Percentiles rank a stretch among this genome's conserved stretches.
phyloP scores from a whole-genome alignment of 2,113 vertebrate species.

The Amphilophus citrinellus region DNA sequence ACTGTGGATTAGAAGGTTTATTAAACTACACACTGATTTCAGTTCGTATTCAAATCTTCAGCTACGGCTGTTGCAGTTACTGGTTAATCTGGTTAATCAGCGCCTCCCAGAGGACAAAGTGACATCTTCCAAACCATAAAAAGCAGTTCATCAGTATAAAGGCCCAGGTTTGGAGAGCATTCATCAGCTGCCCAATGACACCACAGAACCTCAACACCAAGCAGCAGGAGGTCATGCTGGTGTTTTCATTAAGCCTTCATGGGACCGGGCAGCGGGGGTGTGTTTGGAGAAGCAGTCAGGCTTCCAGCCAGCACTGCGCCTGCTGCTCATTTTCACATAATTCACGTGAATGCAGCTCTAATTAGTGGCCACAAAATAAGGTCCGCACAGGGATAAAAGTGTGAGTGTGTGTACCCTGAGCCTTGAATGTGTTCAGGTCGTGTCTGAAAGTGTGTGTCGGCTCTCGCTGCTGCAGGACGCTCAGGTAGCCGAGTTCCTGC shows the following conservation, averaged over 20 bases:
- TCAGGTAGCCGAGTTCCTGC: conserved; percentile 87
- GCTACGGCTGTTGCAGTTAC: no score
- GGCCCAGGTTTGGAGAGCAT: no score
- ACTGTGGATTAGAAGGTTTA: conserved; percentile 73
- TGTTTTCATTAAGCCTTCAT: neutral
- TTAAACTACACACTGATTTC: neutral
- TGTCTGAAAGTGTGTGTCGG: conserved; percentile 88
- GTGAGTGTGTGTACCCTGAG: conserved; percentile 82
- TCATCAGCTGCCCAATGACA: no score
- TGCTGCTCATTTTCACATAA: no score
- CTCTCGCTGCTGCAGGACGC: conserved; percentile 86
- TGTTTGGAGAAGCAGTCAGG: no score
- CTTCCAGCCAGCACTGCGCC: no score
- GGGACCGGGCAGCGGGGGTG: no score
- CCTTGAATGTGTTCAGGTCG: conserved; percentile 91
- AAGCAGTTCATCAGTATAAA: neutral
- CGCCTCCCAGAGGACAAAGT: neutral
- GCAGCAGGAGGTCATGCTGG: no score
- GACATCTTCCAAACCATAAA: rapidly evolving
- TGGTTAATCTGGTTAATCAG: no score
- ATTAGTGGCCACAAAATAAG: neutral
- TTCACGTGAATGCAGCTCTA: neutral
- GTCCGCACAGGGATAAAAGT: neutral
- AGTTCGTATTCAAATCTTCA: no score
- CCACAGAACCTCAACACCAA: no score